Evolutionary conservation across 2,113 vertebrate species (phyloP).

Genomic region (Prunella fulvescens): DNA sequence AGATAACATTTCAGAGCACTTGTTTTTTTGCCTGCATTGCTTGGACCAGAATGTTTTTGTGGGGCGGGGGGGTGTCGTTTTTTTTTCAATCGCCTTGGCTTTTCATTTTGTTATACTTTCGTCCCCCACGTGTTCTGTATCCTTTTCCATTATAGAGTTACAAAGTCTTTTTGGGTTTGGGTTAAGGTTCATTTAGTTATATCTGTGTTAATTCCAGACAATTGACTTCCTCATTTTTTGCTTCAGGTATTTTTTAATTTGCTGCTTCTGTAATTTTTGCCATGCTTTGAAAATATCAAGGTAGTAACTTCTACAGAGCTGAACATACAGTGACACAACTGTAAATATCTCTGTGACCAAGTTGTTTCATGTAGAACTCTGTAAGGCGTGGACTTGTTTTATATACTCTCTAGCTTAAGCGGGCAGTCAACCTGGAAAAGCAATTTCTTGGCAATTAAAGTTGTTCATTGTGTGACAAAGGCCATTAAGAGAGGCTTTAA

Average conservation of each 20-base stretch:
- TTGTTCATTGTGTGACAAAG: neutral
- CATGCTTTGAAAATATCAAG: neutral
- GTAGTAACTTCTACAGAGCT: neutral
- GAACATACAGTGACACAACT: neutral
- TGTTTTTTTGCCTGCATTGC: neutral
- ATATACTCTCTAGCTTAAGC: neutral
- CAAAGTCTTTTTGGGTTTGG: neutral
- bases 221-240: conserved; percentile 22
- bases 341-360: neutral
- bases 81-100: fast-evolving
- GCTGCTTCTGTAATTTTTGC: neutral
- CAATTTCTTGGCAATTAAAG: conserved; percentile 4
- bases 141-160: neutral
- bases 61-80: neutral
- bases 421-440: neutral
- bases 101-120: neutral
- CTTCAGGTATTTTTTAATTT: conserved; percentile 17
- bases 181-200: neutral
- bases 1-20: neutral
- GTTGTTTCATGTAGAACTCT: neutral
- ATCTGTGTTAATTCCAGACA: neutral
- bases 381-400: neutral
- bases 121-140: neutral
- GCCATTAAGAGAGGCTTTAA: neutral
- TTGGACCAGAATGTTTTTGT: neutral